These are phyloP conservation scores for Drosophila barbarae DNA, from an alignment of 2,888 invertebrate species.

Conservation along the genomic window DNA sequence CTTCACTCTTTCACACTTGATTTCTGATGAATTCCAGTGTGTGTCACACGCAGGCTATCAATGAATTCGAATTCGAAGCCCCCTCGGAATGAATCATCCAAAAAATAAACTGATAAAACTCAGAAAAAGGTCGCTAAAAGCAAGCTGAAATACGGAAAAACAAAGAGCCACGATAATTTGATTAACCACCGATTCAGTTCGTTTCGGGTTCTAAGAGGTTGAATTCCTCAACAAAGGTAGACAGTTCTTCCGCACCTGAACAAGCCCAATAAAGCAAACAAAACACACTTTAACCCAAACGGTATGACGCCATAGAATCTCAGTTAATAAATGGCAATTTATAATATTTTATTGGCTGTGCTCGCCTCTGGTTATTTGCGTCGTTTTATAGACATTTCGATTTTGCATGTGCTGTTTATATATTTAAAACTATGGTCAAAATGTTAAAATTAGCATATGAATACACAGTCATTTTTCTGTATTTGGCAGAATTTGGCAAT, in stretches of 20 bases:
- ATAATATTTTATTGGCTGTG: constrained; percentile 33
- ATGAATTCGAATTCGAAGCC: constrained; percentile 12
- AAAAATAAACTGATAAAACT: constrained; percentile 36
- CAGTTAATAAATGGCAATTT: constrained; percentile 40
- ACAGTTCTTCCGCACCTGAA: constrained; percentile 5
- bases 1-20: constrained; percentile 18
- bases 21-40: constrained; percentile 38
- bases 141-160: constrained; percentile 21
- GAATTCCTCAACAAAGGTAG: constrained; percentile 11
- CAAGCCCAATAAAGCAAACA: constrained; percentile 7
- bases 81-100: constrained; percentile 30
- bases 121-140: constrained; percentile 20
- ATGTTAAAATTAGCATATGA: constrained; percentile 50
- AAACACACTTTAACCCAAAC: not conserved
- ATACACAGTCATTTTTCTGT: not conserved
- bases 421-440: constrained; percentile 30
- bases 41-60: constrained; percentile 36
- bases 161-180: constrained; percentile 18
- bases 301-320: constrained; percentile 39
- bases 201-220: not conserved
- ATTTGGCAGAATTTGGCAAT: constrained; percentile 23
- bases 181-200: constrained; percentile 11
- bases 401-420: constrained; percentile 1
- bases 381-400: constrained; percentile 27
- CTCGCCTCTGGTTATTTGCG: constrained; percentile 29